phyloP scores from a whole-genome alignment of 2,888 invertebrate species.

The Scaptomyza cyrtandrae region DNA sequence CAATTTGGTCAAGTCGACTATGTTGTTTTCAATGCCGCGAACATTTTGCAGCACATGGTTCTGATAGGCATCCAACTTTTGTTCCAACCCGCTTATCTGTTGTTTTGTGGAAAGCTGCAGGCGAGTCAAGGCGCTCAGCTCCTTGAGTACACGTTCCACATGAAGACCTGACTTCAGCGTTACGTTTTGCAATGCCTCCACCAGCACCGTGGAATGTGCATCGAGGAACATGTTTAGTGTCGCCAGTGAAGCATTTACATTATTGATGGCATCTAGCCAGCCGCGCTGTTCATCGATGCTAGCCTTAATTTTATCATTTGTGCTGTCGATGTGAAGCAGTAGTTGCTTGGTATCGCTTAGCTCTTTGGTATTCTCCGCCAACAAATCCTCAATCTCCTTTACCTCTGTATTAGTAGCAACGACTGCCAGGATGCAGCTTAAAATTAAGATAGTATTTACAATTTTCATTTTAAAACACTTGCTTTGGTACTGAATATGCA shows the following conservation, averaged over 20 bases:
- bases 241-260: constrained; percentile 26
- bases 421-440: constrained; percentile 20
- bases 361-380: constrained; percentile 39
- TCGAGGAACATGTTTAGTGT: constrained; percentile 28
- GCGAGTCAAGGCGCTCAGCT: constrained; percentile 31
- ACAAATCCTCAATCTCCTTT: constrained; percentile 19
- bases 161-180: constrained; percentile 29
- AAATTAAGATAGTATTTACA: constrained; percentile 28
- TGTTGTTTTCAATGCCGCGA: constrained; percentile 48
- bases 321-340: constrained; percentile 31
- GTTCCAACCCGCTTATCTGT: constrained; percentile 40
- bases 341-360: constrained; percentile 43
- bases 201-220: constrained; percentile 25
- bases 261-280: constrained; percentile 34
- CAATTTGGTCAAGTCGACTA: constrained; percentile 54
- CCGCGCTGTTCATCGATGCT: constrained; percentile 43
- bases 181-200: constrained; percentile 39
- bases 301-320: constrained; percentile 37
- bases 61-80: constrained; percentile 60
- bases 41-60: constrained; percentile 42
- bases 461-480: constrained; percentile 39
- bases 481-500: constrained; percentile 20
- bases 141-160: constrained; percentile 29
- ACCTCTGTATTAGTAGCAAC: background rate
- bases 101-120: constrained; percentile 50